Percentiles rank a stretch among this genome's conserved stretches.
phyloP scores from a whole-genome alignment of 2,113 vertebrate species.

The Brienomyrus brachyistius region DNA sequence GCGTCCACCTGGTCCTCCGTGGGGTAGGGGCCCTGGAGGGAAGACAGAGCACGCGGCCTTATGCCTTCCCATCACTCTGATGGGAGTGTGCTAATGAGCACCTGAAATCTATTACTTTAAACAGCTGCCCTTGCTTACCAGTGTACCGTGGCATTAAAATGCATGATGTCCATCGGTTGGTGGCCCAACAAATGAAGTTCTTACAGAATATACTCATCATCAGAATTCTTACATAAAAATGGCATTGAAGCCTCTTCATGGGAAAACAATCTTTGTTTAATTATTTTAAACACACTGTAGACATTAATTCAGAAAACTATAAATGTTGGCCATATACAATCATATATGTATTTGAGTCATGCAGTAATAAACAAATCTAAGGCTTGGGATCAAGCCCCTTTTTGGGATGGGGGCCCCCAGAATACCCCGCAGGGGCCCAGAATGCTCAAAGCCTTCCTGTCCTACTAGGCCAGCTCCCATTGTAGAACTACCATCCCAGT shows the following conservation, averaged over 20 bases:
- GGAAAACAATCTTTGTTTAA: not conserved
- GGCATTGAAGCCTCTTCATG: not conserved
- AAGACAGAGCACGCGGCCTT: not conserved
- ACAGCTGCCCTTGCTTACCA: not conserved
- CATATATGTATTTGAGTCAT: not conserved
- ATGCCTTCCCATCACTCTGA: not conserved
- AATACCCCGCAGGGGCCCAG: not conserved
- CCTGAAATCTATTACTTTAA: not conserved
- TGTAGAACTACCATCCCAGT: not conserved
- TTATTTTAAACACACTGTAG: not conserved
- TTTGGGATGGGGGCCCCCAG: not conserved
- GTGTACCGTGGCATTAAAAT: not conserved
- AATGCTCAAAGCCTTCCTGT: not conserved
- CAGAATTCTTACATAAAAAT: not conserved
- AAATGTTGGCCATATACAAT: not conserved
- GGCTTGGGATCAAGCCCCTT: not conserved
- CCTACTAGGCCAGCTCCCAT: not conserved
- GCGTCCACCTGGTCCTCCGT: conserved; percentile 78
- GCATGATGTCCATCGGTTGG: not conserved
- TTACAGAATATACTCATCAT: not conserved
- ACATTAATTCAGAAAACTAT: not conserved
- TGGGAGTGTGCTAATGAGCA: not conserved
- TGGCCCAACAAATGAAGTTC: not conserved
- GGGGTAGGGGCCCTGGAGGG: conserved; percentile 86
- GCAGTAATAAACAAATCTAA: not conserved